These are phyloP conservation scores for Macrophya annulata DNA, from an alignment of 2,888 invertebrate species.

Conservation along the genomic window DNA sequence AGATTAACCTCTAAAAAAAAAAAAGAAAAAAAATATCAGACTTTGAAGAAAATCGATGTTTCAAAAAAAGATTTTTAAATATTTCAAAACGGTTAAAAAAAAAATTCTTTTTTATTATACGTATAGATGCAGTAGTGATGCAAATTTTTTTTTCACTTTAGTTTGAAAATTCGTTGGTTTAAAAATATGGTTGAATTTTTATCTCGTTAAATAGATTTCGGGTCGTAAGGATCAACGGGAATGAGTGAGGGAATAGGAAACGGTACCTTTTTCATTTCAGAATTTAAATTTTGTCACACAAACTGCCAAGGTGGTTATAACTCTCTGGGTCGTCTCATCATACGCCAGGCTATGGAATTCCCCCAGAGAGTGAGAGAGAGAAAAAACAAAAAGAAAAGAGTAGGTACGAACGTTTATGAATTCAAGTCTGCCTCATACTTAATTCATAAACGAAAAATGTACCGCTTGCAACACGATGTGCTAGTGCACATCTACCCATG, in stretches of 20 bases:
- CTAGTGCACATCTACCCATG: background rate
- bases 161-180: background rate
- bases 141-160: background rate
- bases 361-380: background rate
- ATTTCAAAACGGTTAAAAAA: background rate
- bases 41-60: background rate
- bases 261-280: conserved; percentile 15
- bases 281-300: conserved; percentile 7
- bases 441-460: conserved; percentile 47
- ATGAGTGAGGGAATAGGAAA: background rate
- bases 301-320: conserved; percentile 13
- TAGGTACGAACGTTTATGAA: conserved; percentile 18
- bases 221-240: background rate
- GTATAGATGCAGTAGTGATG: background rate
- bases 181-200: conserved; percentile 3
- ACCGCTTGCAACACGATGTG: conserved; percentile 19
- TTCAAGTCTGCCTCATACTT: conserved; percentile 45
- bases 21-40: too few relatives aligned
- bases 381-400: too few relatives aligned
- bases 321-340: conserved; percentile 19
- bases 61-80: too few relatives aligned
- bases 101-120: background rate
- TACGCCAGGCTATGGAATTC: background rate
- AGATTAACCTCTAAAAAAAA: background rate
- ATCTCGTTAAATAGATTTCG: background rate